Conservation (phyloP, 2,888 invertebrate genomes). For the Patella caerulea region DNA sequence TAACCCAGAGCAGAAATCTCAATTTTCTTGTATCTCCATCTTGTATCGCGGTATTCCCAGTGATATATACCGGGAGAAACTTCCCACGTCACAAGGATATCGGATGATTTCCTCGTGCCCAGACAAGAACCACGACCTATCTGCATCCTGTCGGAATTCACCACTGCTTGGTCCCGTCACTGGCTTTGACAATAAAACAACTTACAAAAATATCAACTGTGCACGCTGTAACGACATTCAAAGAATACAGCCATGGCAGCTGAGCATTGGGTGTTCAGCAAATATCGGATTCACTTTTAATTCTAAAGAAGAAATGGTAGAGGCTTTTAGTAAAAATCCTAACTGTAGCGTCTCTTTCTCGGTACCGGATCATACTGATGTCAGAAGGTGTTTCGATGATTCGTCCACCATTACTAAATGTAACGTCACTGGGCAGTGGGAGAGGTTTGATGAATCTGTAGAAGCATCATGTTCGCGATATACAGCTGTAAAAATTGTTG, state of each 20-base stretch:
- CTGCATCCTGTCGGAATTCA: slow-evolving; percentile 13
- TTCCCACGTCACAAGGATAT: background rate
- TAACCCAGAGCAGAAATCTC: background rate
- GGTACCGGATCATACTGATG: background rate
- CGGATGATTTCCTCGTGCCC: slow-evolving; percentile 19
- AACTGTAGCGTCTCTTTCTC: slow-evolving; percentile 7
- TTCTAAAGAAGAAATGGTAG: background rate
- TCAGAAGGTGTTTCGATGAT: slow-evolving; percentile 16
- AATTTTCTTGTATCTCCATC: no score
- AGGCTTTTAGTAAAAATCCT: background rate
- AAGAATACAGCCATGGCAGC: background rate
- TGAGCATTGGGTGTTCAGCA: slow-evolving; percentile 6
- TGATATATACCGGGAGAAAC: background rate
- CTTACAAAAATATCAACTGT: slow-evolving; percentile 20
- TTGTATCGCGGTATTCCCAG: background rate
- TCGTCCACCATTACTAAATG: slow-evolving; percentile 18
- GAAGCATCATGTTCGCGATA: slow-evolving; percentile 35
- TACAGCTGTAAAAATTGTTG: slow-evolving; percentile 26
- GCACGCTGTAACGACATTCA: slow-evolving; percentile 12
- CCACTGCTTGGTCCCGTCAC: slow-evolving; percentile 14
- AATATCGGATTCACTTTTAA: slow-evolving; percentile 1
- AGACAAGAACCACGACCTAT: background rate
- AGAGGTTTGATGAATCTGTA: slow-evolving; percentile 25
- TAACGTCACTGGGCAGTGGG: slow-evolving; percentile 15
- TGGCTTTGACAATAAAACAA: slow-evolving; percentile 1